These are phyloP conservation scores for Hydraecia micacea DNA, from an alignment of 2,888 invertebrate genomes.

Conservation along the genomic window DNA sequence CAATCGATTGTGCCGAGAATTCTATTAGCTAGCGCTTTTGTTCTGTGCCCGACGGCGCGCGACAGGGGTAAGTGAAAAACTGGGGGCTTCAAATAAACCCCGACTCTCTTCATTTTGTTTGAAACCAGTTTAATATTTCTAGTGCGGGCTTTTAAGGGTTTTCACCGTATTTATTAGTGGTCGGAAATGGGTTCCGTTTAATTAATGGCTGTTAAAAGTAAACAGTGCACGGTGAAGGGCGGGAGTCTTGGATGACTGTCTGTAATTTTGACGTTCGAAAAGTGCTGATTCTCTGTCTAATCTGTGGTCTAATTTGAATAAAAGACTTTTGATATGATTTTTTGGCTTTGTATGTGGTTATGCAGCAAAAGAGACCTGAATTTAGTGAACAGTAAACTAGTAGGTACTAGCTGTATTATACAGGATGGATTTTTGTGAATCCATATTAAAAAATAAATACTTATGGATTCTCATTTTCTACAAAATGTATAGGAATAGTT, in stretches of 20 bases:
- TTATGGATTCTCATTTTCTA: background rate
- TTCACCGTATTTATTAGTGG: background rate
- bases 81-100: slow-evolving; percentile 22
- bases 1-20: slow-evolving; percentile 43
- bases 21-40: slow-evolving; percentile 52
- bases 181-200: background rate
- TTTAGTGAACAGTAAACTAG: background rate
- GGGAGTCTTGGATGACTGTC: background rate
- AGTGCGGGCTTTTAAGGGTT: slow-evolving; percentile 1
- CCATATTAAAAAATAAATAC: background rate
- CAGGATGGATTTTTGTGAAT: background rate
- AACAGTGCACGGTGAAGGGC: background rate
- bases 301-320: background rate
- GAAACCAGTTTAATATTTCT: slow-evolving; percentile 7
- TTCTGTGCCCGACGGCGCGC: slow-evolving; percentile 35
- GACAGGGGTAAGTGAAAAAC: slow-evolving; percentile 44
- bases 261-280: background rate
- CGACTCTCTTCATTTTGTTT: slow-evolving; percentile 27
- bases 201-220: background rate
- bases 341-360: background rate
- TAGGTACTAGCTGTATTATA: background rate
- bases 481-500: background rate
- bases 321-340: background rate
- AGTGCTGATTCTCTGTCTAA: background rate
- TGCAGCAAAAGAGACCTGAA: background rate